Conservation (phyloP, 1,140 invertebrate species). For the Lepidurus couesii region DNA sequence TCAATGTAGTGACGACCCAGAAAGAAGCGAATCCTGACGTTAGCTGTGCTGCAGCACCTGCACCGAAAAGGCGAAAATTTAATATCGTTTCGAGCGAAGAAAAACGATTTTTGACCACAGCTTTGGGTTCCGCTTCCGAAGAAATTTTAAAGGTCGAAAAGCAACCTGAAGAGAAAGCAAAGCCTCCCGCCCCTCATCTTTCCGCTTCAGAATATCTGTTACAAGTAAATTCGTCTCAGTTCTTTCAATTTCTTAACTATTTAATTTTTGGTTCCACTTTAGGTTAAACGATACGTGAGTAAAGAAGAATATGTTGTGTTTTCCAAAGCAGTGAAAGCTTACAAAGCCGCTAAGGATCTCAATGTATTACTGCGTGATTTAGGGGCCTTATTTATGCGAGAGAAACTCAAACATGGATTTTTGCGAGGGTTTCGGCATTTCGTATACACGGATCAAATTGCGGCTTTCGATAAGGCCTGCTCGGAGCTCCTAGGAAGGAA, state of each 20-base stretch:
- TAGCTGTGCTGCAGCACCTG: neutral
- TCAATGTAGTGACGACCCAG: constrained; percentile 16
- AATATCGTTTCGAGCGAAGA: constrained; percentile 29
- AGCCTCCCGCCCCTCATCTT: neutral
- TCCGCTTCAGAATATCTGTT: constrained; percentile 26
- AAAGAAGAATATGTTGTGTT: constrained; percentile 11
- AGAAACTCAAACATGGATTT: constrained; percentile 20
- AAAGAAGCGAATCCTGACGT: neutral
- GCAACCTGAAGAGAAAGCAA: neutral
- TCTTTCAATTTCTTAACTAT: neutral
- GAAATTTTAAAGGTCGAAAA: neutral
- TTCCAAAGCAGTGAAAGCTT: neutral
- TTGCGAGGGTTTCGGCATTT: constrained; percentile 29
- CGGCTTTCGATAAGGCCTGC: constrained; percentile 23
- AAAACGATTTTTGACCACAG: constrained; percentile 22
- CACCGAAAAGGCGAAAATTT: constrained; percentile 28
- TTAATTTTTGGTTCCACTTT: neutral
- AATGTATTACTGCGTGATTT: constrained; percentile 7
- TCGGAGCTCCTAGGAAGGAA: neutral
- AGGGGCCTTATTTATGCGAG: neutral
- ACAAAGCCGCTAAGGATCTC: constrained; percentile 16
- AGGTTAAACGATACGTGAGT: neutral
- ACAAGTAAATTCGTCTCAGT: neutral
- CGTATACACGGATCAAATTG: constrained; percentile 10
- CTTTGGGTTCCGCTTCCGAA: neutral